Base-by-base conservation (phyloP, 2,888 invertebrate genomes). In the Erebia epiphron region DNA sequence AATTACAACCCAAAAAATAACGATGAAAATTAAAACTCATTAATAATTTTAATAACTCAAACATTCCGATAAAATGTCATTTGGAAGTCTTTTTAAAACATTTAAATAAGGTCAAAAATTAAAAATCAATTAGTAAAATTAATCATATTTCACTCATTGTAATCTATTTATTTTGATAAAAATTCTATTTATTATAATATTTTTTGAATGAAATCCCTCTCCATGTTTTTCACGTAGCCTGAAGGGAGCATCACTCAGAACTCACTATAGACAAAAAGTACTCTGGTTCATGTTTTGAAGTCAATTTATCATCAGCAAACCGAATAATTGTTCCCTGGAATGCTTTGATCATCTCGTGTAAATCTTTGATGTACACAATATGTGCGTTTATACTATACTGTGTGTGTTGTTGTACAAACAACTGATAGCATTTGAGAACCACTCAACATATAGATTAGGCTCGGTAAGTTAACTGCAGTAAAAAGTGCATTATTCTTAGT, bases 241-340 rank as follows among this genome's bases (percentile, higher is more conserved):
- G 71, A 74, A 79, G 80, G 79, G 81, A 78, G 79, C 81, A 82
- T 83, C 80, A 82, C 79, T 83, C 82, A 79, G 75, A 73, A 73
- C n/a, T n/a, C n/a, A 70, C 76, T 75, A 81, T 75, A 80, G 79
- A 83, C 80, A 83, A 84, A 83, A 84, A 83, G 80, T 82, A 82
- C 80, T 79, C 81, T 83, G 83, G 78, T 79, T 82, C 83, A 81
- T 78, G 82, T 85, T 84, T 83, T 82, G 82, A 80, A 83, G 82
- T 83, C 83, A 82, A 84, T 85, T 83, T 83, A 81, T 85, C 83
- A 86, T 81, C 83, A 82, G 79, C 79, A 81, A 83, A 80, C 80
- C 84, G 84, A 81, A 82, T 83, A 83, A 85, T 85, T 84, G 83
- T 78, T 80, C 75, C 71, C 75, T 71, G 79, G 80, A 79, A 79